phyloP scores from a whole-genome alignment of 2,113 vertebrate genomes.

The Grammomys surdaster region DNA sequence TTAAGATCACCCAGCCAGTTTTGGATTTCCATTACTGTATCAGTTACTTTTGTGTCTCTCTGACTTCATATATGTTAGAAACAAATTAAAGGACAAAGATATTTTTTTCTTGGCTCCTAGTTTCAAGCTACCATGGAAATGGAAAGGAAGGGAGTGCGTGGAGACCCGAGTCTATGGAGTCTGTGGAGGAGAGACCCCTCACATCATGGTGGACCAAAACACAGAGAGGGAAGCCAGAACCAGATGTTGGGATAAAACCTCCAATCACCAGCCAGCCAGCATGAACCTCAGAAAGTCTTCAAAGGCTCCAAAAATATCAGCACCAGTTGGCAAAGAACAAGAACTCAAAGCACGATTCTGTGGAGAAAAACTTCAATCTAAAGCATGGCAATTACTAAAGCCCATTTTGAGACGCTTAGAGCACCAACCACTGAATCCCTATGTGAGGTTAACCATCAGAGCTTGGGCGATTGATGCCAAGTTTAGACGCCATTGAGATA shows the following conservation, averaged over 20 bases:
- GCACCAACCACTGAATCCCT: background rate
- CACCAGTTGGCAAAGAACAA: background rate
- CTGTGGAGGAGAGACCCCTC: background rate
- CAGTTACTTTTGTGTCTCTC: background rate
- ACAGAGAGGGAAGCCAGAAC: background rate
- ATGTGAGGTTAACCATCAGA: background rate
- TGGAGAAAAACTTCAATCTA: background rate
- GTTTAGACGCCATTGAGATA: background rate
- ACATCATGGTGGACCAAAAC: too few species aligned
- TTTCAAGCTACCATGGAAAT: background rate
- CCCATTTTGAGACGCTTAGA: background rate
- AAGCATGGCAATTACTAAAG: background rate
- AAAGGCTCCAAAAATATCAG: background rate
- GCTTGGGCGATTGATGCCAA: background rate
- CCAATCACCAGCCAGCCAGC: background rate
- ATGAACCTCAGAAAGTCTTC: background rate
- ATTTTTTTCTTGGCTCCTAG: background rate
- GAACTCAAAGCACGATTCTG: background rate
- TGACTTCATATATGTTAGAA: background rate
- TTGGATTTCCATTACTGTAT: constrained; percentile 22
- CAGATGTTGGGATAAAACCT: background rate
- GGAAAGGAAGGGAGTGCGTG: background rate
- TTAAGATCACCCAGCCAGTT: background rate
- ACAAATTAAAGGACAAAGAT: too few species aligned
- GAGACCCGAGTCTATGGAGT: background rate